phyloP scores from a whole-genome alignment of 2,888 invertebrate species.

The Oscheius myriophilus region DNA sequence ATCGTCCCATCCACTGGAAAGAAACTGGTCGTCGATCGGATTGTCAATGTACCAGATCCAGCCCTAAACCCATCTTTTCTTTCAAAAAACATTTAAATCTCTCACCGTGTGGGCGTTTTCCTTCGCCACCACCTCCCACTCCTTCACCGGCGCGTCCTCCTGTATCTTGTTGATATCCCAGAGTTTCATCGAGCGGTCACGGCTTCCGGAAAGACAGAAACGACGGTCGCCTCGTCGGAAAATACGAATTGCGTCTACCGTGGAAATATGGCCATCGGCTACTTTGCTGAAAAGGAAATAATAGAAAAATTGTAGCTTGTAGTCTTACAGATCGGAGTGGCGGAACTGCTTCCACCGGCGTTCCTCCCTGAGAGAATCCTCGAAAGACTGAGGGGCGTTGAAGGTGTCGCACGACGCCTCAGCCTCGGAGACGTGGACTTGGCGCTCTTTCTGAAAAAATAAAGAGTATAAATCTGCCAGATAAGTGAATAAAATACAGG shows the following conservation, averaged over 20 bases:
- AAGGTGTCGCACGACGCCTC: constrained; percentile 14
- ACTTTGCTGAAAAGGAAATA: constrained; percentile 1
- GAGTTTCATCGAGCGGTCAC: constrained; percentile 42
- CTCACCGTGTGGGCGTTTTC: constrained; percentile 12
- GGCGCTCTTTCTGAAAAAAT: constrained; percentile 18
- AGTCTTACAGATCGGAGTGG: constrained; percentile 8
- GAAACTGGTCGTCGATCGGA: constrained; percentile 18
- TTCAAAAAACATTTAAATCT: background rate
- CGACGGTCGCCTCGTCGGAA: constrained; percentile 32
- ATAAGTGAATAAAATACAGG: too few relatives aligned
- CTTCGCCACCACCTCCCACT: constrained; percentile 12
- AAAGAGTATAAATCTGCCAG: too few relatives aligned
- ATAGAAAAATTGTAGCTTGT: background rate
- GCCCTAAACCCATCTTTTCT: constrained; percentile 5
- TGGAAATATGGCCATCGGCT: constrained; percentile 40
- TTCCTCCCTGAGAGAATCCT: constrained; percentile 11
- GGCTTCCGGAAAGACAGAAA: constrained; percentile 44
- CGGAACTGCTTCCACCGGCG: constrained; percentile 17
- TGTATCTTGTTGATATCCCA: constrained; percentile 42
- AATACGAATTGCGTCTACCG: constrained; percentile 42
- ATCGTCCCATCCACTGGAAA: constrained; percentile 31
- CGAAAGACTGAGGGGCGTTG: constrained; percentile 11
- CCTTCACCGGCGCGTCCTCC: constrained; percentile 14
- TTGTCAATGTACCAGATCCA: constrained; percentile 34
- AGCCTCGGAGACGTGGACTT: constrained; percentile 1